Conservation (phyloP, 2,797 vertebrate species). For the Adelosebastes latens region DNA sequence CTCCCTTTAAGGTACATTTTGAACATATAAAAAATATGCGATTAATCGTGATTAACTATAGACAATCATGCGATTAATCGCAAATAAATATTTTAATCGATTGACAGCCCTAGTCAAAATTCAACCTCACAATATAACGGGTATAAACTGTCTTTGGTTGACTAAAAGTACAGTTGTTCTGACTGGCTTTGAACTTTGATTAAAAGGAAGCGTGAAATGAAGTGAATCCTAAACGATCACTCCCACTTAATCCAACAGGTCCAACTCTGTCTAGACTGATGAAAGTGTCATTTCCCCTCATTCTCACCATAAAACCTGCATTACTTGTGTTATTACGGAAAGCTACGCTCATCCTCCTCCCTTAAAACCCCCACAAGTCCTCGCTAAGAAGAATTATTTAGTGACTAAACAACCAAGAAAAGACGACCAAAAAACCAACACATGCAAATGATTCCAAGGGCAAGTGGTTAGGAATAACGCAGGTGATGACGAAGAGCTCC, state of each 20-base stretch:
- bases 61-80: too few relatives aligned
- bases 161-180: neutral
- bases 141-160: too few relatives aligned
- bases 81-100: too few relatives aligned
- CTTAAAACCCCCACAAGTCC: neutral
- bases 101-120: too few relatives aligned
- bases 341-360: too few relatives aligned
- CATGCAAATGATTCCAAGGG: constrained; percentile 1
- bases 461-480: constrained; percentile 23
- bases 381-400: neutral
- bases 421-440: neutral
- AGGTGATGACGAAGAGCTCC: constrained; percentile 61
- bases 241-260: constrained; percentile 7
- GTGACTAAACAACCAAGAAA: neutral
- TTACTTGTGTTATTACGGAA: neutral
- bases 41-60: too few relatives aligned
- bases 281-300: neutral
- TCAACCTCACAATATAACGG: too few relatives aligned
- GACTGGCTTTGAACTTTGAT: neutral
- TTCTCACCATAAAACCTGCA: constrained; percentile 3
- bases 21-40: too few relatives aligned
- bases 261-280: constrained; percentile 28
- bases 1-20: too few relatives aligned
- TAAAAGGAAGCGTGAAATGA: neutral
- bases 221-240: neutral